A percentile compares a stretch with the other conserved stretches of the same genome.
Conservation (phyloP, 1,140 invertebrate genomes). For the Meteorus sp. region DNA sequence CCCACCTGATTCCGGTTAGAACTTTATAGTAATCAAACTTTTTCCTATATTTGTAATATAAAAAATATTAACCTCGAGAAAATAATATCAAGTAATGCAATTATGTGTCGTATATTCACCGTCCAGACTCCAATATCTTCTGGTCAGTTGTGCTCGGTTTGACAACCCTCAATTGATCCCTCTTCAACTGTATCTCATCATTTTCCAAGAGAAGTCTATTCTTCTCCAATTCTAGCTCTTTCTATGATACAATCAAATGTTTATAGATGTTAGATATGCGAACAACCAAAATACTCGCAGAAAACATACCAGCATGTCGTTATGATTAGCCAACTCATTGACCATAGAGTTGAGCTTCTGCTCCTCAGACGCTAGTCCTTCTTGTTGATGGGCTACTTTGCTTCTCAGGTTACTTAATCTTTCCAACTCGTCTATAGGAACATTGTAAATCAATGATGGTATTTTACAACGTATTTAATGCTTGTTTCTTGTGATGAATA, state of each 20-base stretch:
- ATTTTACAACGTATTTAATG: no score
- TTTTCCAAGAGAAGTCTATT: neutral
- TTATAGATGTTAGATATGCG: neutral
- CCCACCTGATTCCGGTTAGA: slow-evolving; percentile 22
- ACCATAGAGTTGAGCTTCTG: neutral
- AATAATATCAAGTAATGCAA: neutral
- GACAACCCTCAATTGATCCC: neutral
- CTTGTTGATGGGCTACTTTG: neutral
- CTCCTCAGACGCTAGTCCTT: neutral
- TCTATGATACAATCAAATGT: neutral
- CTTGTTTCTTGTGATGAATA: no score
- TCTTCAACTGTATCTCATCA: neutral
- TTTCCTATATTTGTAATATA: slow-evolving; percentile 5
- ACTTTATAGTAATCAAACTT: slow-evolving; percentile 14
- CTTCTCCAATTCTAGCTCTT: neutral
- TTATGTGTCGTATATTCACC: neutral
- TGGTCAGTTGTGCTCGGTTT: slow-evolving; percentile 10
- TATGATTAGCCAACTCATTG: neutral
- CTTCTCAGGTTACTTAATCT: neutral
- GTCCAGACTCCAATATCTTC: slow-evolving; percentile 4
- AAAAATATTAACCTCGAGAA: neutral
- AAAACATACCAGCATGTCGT: slow-evolving; percentile 1
- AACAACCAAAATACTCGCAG: neutral
- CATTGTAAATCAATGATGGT: neutral
- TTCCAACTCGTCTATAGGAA: neutral